A percentile compares a stretch with the other conserved stretches of the same genome.
phyloP scores from a whole-genome alignment of 2,113 vertebrate species.

The Hippocampus comes region DNA sequence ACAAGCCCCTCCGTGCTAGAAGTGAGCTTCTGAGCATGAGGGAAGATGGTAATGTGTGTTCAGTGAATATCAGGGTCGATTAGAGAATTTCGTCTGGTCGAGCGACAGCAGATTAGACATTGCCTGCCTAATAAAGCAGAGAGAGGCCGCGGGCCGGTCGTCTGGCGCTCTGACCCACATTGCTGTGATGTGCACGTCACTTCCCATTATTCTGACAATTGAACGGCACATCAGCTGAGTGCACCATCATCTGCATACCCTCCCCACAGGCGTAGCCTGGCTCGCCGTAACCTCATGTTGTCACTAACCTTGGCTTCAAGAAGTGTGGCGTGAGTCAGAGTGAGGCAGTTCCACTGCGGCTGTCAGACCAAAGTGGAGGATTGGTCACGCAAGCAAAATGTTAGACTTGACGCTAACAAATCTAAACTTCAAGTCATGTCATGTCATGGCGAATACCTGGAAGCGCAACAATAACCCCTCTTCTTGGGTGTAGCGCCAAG shows the following conservation, averaged over 20 bases:
- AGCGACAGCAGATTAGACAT: slow-evolving; percentile 80
- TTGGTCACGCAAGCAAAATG: slow-evolving; percentile 23
- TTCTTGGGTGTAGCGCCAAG: slow-evolving; percentile 23
- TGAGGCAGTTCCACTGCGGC: slow-evolving; percentile 8
- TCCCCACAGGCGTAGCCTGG: slow-evolving; percentile 33
- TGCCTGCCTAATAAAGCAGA: slow-evolving; percentile 54
- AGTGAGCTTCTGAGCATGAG: slow-evolving; percentile 27
- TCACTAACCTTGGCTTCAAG: slow-evolving; percentile 27
- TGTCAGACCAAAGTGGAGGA: not conserved
- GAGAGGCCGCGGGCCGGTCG: slow-evolving; percentile 59
- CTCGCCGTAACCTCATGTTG: slow-evolving; percentile 27
- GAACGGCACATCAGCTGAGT: slow-evolving; percentile 61
- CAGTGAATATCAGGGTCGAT: slow-evolving; percentile 87
- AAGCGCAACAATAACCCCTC: slow-evolving; percentile 2
- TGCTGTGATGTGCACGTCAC: slow-evolving; percentile 70
- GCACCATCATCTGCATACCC: slow-evolving; percentile 35
- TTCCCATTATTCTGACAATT: slow-evolving; percentile 62
- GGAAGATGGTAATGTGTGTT: slow-evolving; percentile 68
- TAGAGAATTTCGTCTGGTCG: slow-evolving; percentile 76
- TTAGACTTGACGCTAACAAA: slow-evolving; percentile 35
- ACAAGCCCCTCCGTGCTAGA: not conserved
- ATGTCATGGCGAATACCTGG: slow-evolving; percentile 17
- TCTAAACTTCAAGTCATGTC: slow-evolving; percentile 16
- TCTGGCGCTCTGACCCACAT: slow-evolving; percentile 76
- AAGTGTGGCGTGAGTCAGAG: slow-evolving; percentile 46